Evolutionary conservation across 2,888 invertebrate genomes (phyloP), one percentile per base, ranked within the genome.

Genomic region (Polia nebulosa): DNA sequence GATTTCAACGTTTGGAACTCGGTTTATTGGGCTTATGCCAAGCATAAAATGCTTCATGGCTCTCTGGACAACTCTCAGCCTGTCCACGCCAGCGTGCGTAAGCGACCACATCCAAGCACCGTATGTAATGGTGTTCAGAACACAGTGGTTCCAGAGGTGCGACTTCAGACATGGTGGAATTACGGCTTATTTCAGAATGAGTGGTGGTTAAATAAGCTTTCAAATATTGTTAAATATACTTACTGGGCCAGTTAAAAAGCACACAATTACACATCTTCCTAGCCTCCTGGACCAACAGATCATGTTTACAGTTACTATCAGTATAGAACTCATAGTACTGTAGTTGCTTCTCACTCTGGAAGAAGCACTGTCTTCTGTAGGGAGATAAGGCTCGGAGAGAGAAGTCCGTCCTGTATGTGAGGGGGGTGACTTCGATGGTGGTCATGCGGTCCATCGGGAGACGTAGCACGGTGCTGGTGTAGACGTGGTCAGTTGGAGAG

Each of bases 221-320:
- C n/a, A n/a, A n/a, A n/a, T n/a, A n/a, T n/a, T n/a, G n/a, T n/a
- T n/a, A n/a, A n/a, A n/a, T n/a, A n/a, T 32, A 89, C 94, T 90
- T 86, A 96, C 96, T 87, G 20, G 95, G 95, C 94, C 95, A 95
- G 74, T 94, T 92, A 80, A 85, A 95, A 34, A 91, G 87, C 8
- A 93, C 92, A 77, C 96, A 96, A 32, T 93, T 85, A 79, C 96
- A 96, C 65, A 87, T 84, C 25, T 88, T 86, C 73, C 91, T 90
- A 0, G 96, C 94, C 74, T 95, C 94, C 53, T 90, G 90, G 1
- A 96, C 92, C 81, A 96, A 88, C 65, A 96, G 89, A 71, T 96
- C 96, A 65, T 95, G 91, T 73, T 96, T 94, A 76, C 96, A 96
- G 71, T 96, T 96, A 36, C 92, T 93, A 67, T 96, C 96, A 0